Conservation (phyloP, 1,140 invertebrate species). For the Scaptomyza montana region DNA sequence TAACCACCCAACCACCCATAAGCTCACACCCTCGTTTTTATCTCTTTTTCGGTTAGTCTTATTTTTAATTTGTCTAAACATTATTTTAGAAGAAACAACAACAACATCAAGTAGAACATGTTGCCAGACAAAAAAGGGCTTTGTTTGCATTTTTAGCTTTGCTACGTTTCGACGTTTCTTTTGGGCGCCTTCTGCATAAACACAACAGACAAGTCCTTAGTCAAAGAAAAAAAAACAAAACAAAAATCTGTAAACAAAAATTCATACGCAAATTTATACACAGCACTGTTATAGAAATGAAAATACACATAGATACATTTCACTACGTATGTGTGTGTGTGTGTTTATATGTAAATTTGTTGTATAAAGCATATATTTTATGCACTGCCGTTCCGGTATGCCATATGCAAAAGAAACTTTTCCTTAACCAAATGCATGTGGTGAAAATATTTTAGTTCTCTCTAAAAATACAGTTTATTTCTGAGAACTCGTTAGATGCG, state of each 20-base stretch:
- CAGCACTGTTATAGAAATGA: constrained; percentile 36
- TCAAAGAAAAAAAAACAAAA: constrained; percentile 26
- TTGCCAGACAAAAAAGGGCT: constrained; percentile 71
- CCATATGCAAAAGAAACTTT: constrained; percentile 66
- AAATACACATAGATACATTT: constrained; percentile 32
- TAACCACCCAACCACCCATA: not conserved
- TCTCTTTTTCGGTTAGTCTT: constrained; percentile 55
- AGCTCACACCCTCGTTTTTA: constrained; percentile 27
- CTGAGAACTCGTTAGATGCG: constrained; percentile 36
- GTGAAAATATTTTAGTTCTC: constrained; percentile 37
- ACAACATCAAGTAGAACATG: constrained; percentile 30
- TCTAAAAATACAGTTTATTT: constrained; percentile 28
- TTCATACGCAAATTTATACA: constrained; percentile 81
- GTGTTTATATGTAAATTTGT: constrained; percentile 67
- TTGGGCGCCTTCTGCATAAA: constrained; percentile 53
- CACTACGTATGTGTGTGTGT: not conserved
- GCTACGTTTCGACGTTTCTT: constrained; percentile 11
- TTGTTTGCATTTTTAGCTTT: constrained; percentile 66
- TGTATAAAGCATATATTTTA: constrained; percentile 76
- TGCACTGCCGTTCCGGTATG: constrained; percentile 72
- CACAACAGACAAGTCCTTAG: constrained; percentile 38
- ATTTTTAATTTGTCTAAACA: constrained; percentile 82
- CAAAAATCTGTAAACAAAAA: constrained; percentile 37
- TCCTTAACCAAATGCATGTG: constrained; percentile 47
- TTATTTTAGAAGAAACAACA: constrained; percentile 51